These are phyloP conservation scores for Pluvianellus socialis DNA, from an alignment of 2,113 vertebrate species.

Conservation along the genomic window DNA sequence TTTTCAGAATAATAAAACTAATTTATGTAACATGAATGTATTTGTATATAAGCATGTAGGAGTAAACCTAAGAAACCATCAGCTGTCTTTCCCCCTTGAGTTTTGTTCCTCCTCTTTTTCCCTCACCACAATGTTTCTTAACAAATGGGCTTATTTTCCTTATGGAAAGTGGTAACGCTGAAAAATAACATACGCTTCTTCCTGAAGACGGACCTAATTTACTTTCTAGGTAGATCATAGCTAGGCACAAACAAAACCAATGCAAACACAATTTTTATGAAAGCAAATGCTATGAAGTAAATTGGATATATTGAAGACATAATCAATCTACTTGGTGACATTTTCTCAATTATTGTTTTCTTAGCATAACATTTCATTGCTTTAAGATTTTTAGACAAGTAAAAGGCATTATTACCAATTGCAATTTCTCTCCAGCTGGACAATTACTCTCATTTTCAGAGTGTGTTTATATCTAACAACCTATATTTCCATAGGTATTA, in stretches of 20 bases:
- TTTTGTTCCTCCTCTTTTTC: not conserved
- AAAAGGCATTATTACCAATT: not conserved
- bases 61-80: not conserved
- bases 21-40: not conserved
- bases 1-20: conserved; percentile 26
- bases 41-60: not conserved
- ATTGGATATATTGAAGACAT: not conserved
- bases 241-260: not conserved
- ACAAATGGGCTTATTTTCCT: not conserved
- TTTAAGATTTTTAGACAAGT: not conserved
- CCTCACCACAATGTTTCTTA: not conserved
- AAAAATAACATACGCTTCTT: not conserved
- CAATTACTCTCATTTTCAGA: not conserved
- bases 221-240: not conserved
- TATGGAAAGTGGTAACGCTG: not conserved
- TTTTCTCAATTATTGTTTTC: not conserved
- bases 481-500: not conserved
- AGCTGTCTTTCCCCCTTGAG: not conserved
- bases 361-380: not conserved
- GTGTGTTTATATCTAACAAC: not conserved
- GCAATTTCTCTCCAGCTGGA: not conserved
- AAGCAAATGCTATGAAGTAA: not conserved
- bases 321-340: not conserved
- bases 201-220: not conserved
- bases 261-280: not conserved